phyloP scores from a whole-genome alignment of 2,113 vertebrate genomes.

The Myxocyprinus asiaticus region DNA sequence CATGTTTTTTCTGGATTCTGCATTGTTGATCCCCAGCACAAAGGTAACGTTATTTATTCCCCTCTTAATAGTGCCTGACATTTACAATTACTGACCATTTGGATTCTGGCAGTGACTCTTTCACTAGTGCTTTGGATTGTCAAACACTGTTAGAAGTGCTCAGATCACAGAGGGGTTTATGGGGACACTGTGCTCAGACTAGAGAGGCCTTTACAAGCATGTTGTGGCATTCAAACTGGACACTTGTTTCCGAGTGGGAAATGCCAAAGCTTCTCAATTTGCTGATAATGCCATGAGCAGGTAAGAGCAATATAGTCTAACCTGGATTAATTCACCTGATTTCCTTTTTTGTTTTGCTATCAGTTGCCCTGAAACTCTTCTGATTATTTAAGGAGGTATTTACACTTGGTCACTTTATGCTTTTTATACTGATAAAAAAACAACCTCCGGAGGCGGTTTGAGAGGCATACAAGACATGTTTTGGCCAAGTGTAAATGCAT shows the following conservation, averaged over 20 bases:
- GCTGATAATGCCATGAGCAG: conserved; percentile 60
- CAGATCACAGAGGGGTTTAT: conserved; percentile 69
- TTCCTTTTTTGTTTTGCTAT: no score
- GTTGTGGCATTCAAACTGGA: conserved; percentile 45
- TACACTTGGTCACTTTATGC: no score
- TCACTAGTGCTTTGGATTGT: conserved; percentile 73
- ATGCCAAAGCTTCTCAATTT: conserved; percentile 60
- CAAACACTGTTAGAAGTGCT: conserved; percentile 75
- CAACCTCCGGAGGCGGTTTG: no score
- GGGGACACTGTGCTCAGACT: conserved; percentile 59
- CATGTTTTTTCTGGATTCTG: conserved; percentile 38
- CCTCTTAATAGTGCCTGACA: conserved; percentile 77
- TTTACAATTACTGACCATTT: conserved; percentile 79
- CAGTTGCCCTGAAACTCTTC: no score
- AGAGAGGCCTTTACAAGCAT: conserved; percentile 41
- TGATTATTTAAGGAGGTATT: no score
- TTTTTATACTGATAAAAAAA: no score
- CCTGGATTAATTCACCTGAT: background rate
- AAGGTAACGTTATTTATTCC: conserved; percentile 73
- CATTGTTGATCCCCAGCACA: conserved; percentile 56
- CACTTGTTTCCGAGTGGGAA: conserved; percentile 26
- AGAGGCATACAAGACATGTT: no score
- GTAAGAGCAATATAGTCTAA: conserved; percentile 56
- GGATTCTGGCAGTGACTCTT: conserved; percentile 65
- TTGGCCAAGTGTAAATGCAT: no score